Evolutionary conservation across 92 coral and sea anemone genomes (phyloP).

Genomic region (Umimayanthus kanabou): DNA sequence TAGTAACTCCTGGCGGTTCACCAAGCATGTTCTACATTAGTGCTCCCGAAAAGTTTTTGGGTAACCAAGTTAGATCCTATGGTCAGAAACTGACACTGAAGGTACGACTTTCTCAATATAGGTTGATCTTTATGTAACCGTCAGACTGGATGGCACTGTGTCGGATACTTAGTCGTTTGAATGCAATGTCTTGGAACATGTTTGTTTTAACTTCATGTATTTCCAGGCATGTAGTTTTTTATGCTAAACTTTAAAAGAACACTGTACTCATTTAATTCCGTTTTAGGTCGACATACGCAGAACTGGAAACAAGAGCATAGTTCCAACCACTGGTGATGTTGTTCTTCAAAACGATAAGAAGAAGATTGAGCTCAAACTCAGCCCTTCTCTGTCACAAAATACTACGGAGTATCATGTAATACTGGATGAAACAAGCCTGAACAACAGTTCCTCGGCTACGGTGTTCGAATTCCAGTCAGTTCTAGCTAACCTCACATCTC

Average conservation of each 20-base stretch:
- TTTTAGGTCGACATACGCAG: not conserved
- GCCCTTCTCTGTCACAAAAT: conserved; percentile 59
- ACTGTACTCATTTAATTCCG: not conserved
- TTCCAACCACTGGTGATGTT: conserved; percentile 27
- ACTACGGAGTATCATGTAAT: conserved; percentile 53
- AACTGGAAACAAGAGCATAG: conserved; percentile 3
- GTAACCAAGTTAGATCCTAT: conserved; percentile 72
- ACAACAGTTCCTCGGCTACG: conserved; percentile 40
- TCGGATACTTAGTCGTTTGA: too few species aligned
- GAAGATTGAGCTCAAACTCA: conserved; percentile 47
- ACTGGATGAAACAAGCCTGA: conserved; percentile 69
- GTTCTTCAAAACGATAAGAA: conserved; percentile 52
- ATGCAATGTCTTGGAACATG: too few species aligned
- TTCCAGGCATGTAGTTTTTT: not conserved
- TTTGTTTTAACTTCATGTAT: too few species aligned
- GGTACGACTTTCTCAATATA: conserved; percentile 45
- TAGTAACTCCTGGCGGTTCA: conserved; percentile 46
- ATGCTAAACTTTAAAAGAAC: not conserved
- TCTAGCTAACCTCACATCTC: conserved; percentile 73
- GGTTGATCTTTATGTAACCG: not conserved
- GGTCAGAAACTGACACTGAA: conserved; percentile 64
- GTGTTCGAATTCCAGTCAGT: conserved; percentile 82
- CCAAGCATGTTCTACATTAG: conserved; percentile 52
- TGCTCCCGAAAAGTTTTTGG: conserved; percentile 74
- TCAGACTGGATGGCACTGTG: not conserved